A percentile compares a stretch with the other conserved stretches of the same genome.
Evolutionary conservation across 2,797 vertebrate genomes (phyloP).

Genomic region (Coregonus ussuriensis): DNA sequence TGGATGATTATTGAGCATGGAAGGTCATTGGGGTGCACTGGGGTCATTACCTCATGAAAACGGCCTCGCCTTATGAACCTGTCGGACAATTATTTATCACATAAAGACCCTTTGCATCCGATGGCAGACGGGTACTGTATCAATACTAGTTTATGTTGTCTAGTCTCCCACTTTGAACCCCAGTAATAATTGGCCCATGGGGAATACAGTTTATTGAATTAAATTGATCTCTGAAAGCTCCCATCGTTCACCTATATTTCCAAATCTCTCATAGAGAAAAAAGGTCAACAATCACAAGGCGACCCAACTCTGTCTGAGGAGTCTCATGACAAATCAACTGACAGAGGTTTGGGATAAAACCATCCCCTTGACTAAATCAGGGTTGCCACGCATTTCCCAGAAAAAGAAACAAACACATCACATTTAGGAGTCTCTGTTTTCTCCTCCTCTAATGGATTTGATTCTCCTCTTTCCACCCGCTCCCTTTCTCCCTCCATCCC

Average conservation of each 20-base stretch:
- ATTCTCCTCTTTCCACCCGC: constrained; percentile 23
- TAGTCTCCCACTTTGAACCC: neutral
- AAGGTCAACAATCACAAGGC: neutral
- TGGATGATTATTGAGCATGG: neutral
- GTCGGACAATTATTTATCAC: neutral
- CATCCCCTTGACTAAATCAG: constrained; percentile 28
- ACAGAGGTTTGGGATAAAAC: constrained; percentile 26
- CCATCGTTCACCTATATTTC: neutral
- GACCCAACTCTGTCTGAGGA: neutral
- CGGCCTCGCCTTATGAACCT: neutral
- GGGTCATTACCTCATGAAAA: neutral
- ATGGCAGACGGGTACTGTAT: neutral
- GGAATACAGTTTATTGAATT: too few relatives aligned
- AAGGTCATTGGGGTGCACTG: neutral
- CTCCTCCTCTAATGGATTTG: constrained; percentile 35
- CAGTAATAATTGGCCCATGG: too few relatives aligned
- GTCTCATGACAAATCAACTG: constrained; percentile 24
- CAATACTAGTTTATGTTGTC: neutral
- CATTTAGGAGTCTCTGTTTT: constrained; percentile 27
- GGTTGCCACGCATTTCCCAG: constrained; percentile 22
- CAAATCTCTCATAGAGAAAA: neutral
- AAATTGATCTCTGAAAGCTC: neutral
- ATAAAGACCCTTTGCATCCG: neutral
- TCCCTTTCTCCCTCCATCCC: constrained; percentile 23
- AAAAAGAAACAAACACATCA: constrained; percentile 22